Evolutionary conservation across 2,888 invertebrate species (phyloP).

Genomic region (Caprella mutica): DNA sequence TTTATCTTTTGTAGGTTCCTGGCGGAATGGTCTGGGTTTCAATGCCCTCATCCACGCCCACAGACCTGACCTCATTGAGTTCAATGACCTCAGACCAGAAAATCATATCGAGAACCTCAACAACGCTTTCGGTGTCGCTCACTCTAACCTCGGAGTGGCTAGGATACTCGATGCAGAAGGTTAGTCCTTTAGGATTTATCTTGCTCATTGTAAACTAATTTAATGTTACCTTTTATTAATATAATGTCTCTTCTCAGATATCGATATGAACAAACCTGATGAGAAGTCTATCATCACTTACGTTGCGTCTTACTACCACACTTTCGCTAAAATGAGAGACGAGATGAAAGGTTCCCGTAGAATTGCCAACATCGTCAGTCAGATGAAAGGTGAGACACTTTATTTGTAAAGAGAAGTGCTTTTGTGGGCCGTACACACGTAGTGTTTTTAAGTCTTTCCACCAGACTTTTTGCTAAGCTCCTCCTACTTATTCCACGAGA

Average conservation of each 20-base stretch:
- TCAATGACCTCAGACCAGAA: slow-evolving; percentile 61
- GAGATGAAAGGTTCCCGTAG: slow-evolving; percentile 94
- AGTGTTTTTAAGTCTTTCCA: too few relatives aligned
- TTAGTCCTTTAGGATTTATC: slow-evolving; percentile 37
- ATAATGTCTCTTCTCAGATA: slow-evolving; percentile 50
- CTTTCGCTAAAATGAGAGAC: slow-evolving; percentile 97
- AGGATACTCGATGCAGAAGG: slow-evolving; percentile 86
- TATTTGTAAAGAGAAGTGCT: too few relatives aligned
- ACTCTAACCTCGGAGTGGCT: slow-evolving; percentile 83
- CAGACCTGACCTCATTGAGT: slow-evolving; percentile 88
- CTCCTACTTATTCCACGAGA: too few relatives aligned
- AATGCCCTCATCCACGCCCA: slow-evolving; percentile 97
- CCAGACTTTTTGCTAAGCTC: too few relatives aligned
- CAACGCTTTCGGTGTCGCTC: slow-evolving; percentile 92
- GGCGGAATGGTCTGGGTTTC: slow-evolving; percentile 94
- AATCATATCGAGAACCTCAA: slow-evolving; percentile 91
- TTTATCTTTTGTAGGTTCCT: slow-evolving; percentile 53
- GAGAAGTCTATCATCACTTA: slow-evolving; percentile 99
- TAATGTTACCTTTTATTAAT: background rate
- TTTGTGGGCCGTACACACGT: too few relatives aligned
- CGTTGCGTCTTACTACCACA: slow-evolving; percentile 97
- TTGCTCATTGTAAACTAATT: background rate
- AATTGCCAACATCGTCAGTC: slow-evolving; percentile 71
- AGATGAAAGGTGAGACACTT: slow-evolving; percentile 39
- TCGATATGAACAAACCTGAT: slow-evolving; percentile 85